These are phyloP conservation scores for Harpegnathos saltator DNA, from an alignment of 1,140 invertebrate species.

Conservation along the genomic window DNA sequence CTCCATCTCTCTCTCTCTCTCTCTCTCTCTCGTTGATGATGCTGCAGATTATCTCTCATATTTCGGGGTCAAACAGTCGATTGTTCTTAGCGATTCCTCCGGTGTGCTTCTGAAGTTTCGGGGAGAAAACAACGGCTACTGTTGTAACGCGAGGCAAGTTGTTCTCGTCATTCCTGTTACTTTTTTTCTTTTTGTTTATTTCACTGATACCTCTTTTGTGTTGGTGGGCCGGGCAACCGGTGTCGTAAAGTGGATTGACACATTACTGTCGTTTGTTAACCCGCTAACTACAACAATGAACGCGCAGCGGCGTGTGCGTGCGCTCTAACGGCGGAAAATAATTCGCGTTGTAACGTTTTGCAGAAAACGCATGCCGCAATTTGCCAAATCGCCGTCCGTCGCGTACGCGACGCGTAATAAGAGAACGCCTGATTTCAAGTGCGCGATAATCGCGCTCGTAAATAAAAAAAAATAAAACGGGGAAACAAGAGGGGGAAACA, in stretches of 20 bases:
- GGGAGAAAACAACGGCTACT: neutral
- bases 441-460: conserved; percentile 54
- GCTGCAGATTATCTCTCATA: no score
- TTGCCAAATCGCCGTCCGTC: conserved; percentile 40
- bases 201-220: conserved; percentile 1
- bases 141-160: neutral
- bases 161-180: neutral
- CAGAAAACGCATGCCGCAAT: conserved; percentile 51
- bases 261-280: conserved; percentile 57
- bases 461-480: conserved; percentile 39
- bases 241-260: conserved; percentile 46
- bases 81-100: no score
- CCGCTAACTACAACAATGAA: conserved; percentile 60
- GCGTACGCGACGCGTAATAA: conserved; percentile 41
- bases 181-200: conserved; percentile 1
- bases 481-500: no score
- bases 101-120: no score
- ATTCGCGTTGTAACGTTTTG: conserved; percentile 54
- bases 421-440: conserved; percentile 57
- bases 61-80: no score
- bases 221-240: neutral
- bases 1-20: no score
- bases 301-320: conserved; percentile 24
- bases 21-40: no score
- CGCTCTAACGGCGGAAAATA: conserved; percentile 57